Base-by-base conservation (phyloP, 1,140 invertebrate genomes). In the Tyrophagus putrescentiae region DNA sequence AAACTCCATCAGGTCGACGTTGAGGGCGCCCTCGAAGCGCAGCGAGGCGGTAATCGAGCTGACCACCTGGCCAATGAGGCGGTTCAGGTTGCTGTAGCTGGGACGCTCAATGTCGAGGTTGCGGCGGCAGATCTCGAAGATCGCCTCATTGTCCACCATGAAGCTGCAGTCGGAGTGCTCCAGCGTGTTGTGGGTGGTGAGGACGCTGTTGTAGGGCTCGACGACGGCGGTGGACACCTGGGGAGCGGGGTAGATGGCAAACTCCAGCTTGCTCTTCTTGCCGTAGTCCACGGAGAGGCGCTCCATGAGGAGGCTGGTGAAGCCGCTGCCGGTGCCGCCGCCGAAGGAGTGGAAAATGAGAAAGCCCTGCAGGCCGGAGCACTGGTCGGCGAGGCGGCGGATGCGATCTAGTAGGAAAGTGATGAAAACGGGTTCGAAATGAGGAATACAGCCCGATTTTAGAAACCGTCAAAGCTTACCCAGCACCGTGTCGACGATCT, bases 191-290 rank as follows among this genome's bases (percentile, higher is more conserved):
- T 90, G 86, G 0, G 84, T 82, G 6, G 85, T 82, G 28, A 91
- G 70, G 7, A 90, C 75, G 0, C 85, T 80, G 71, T 92, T 92
- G 69, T 93, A 92, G 0, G 87, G 86, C 69, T 92, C 88, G 1
- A 92, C 86, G 44, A 93, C 84, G 11, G 86, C 79, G 0, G 76
- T 78, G 28, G 75, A 76, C 9, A 82, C 78, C 73, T 80, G 79
- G 1, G 86, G 86, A 7, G 86, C 80, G 11, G 86, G 85, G 71
- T 84, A 88, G 28, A 89, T 77, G 1, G 81, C 76, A 67, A 84
- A 87, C 68, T 87, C 84, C 9, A 87, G 69, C 70, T 83, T 84
- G 1, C 78, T 79, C 64, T 79, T 79, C 65, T 84, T 85, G 4
- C 78, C 79, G 69, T 82, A 89, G 64, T 85, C 82, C 4, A 75